Conservation (phyloP, 2,113 vertebrate genomes). For the Clarias macrocephalus region DNA sequence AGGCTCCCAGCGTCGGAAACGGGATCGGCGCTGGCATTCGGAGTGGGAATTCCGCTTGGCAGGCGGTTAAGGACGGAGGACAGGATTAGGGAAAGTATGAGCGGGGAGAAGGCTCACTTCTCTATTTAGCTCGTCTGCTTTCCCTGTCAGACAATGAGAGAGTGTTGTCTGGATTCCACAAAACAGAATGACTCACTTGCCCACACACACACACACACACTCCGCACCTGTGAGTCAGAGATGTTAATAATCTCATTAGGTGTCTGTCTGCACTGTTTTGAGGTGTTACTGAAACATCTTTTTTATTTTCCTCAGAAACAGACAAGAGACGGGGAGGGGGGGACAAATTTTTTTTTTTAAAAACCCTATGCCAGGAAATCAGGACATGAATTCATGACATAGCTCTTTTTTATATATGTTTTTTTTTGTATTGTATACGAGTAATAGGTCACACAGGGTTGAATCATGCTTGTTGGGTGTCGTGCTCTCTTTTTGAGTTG, state of each 20-base stretch:
- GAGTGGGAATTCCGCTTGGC: slow-evolving; percentile 29
- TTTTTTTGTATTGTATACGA: not conserved
- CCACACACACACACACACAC: not conserved
- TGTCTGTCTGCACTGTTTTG: slow-evolving; percentile 17
- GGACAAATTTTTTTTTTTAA: not conserved
- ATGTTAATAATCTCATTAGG: slow-evolving; percentile 47
- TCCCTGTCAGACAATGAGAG: slow-evolving; percentile 40
- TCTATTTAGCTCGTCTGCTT: slow-evolving; percentile 40
- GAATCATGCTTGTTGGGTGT: not conserved
- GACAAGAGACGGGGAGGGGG: not conserved
- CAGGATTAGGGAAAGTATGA: slow-evolving; percentile 34
- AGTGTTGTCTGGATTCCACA: slow-evolving; percentile 41
- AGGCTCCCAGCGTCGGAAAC: slow-evolving; percentile 42
- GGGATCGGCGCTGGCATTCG: slow-evolving; percentile 45
- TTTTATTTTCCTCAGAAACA: not conserved
- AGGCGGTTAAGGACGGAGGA: slow-evolving; percentile 2
- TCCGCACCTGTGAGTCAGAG: slow-evolving; percentile 46
- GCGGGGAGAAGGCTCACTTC: slow-evolving; percentile 15
- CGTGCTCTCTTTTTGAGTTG: not conserved
- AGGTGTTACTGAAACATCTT: slow-evolving; percentile 4
- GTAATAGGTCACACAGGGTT: not conserved
- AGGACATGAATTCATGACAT: not conserved
- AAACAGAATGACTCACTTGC: slow-evolving; percentile 18
- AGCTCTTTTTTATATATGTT: not conserved
- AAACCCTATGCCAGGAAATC: not conserved